These are phyloP conservation scores for Addax nasomaculatus DNA, from an alignment of 2,113 vertebrate species.

Conservation along the genomic window DNA sequence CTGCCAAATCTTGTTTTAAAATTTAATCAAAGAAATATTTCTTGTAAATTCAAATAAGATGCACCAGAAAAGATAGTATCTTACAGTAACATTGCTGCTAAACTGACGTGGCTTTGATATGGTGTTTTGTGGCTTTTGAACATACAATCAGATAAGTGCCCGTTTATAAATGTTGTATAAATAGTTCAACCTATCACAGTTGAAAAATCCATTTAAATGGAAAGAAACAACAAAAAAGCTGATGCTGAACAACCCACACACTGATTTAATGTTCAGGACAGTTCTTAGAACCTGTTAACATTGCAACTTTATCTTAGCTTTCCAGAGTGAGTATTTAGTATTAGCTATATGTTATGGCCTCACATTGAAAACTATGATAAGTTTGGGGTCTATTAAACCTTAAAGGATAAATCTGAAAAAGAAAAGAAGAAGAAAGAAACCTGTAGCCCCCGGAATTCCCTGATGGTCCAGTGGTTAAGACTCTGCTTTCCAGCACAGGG, in stretches of 20 bases:
- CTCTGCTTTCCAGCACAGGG: background rate
- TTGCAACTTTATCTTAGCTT: background rate
- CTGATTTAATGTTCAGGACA: conserved; percentile 42
- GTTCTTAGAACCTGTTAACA: conserved; percentile 25
- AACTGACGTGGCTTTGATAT: background rate
- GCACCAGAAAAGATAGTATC: background rate
- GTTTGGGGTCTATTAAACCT: conserved; percentile 1
- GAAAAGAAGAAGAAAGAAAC: background rate
- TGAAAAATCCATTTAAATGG: conserved; percentile 10
- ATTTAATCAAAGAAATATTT: background rate
- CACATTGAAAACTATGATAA: conserved; percentile 29
- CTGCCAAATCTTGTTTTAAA: background rate
- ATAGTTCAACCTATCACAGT: conserved; percentile 1
- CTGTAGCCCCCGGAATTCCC: background rate
- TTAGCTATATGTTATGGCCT: background rate
- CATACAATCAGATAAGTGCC: background rate
- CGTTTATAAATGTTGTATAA: conserved; percentile 30
- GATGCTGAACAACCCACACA: background rate
- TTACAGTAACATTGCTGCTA: background rate
- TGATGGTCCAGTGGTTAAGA: background rate
- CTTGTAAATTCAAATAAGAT: background rate
- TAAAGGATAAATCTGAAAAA: conserved; percentile 52
- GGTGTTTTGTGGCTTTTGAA: conserved; percentile 33
- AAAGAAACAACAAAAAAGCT: background rate
- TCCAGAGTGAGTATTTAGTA: background rate